These are phyloP conservation scores for Perodicticus potto DNA, from an alignment of 2,797 vertebrate species.

Conservation along the genomic window DNA sequence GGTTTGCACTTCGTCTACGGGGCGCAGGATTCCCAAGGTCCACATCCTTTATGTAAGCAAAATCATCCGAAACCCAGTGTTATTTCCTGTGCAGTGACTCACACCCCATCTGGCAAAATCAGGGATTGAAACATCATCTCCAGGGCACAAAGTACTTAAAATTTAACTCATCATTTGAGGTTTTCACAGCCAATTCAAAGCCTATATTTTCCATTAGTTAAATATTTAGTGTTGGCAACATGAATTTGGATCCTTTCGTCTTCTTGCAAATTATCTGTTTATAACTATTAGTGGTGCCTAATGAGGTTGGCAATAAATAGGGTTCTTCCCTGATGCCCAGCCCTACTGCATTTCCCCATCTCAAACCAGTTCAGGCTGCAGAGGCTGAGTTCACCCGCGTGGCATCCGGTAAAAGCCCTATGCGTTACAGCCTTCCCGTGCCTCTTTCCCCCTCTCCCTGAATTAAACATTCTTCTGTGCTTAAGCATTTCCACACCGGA, in stretches of 20 bases:
- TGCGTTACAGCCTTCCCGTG: fast-evolving
- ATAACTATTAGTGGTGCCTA: slow-evolving; percentile 67
- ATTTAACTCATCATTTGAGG: slow-evolving; percentile 76
- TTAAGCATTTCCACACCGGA: neutral
- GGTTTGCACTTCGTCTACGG: slow-evolving; percentile 43
- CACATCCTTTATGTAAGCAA: slow-evolving; percentile 61
- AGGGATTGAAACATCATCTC: slow-evolving; percentile 71
- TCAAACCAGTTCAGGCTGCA: neutral
- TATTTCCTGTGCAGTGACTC: slow-evolving; percentile 65
- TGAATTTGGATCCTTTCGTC: slow-evolving; percentile 74
- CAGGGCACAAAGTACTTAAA: slow-evolving; percentile 70
- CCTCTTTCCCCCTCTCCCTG: neutral
- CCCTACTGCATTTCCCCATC: neutral
- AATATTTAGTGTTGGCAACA: slow-evolving; percentile 76
- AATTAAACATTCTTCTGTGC: fast-evolving
- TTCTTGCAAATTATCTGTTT: slow-evolving; percentile 76
- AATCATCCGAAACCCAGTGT: slow-evolving; percentile 52
- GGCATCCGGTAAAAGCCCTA: neutral
- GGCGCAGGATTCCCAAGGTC: slow-evolving; percentile 48
- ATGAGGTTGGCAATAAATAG: slow-evolving; percentile 48
- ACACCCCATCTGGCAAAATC: slow-evolving; percentile 72
- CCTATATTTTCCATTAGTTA: slow-evolving; percentile 76
- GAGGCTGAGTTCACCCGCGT: neutral
- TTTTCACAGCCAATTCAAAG: slow-evolving; percentile 69
- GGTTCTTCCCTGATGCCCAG: neutral